Conservation (phyloP, 2,888 invertebrate species). For the Parthenolecanium corni region DNA sequence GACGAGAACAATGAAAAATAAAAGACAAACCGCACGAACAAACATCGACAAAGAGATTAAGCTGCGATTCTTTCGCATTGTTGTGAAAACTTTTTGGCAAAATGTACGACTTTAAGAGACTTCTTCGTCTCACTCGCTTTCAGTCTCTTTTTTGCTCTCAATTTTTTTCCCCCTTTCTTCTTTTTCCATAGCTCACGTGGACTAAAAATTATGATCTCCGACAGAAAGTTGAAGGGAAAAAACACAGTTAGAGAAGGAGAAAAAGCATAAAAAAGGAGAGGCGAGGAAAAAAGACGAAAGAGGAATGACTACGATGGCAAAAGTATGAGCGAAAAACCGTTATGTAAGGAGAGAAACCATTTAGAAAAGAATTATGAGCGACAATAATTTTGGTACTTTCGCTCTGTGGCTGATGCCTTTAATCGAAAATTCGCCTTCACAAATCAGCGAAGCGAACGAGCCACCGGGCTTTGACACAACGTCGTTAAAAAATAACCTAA, state of each 20-base stretch:
- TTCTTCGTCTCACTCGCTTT: slow-evolving; percentile 10
- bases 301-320: slow-evolving; percentile 25
- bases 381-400: slow-evolving; percentile 28
- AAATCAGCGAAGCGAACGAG: slow-evolving; percentile 31
- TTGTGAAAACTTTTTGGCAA: slow-evolving; percentile 24
- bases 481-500: slow-evolving; percentile 27
- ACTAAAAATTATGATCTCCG: slow-evolving; percentile 19
- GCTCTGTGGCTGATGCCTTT: slow-evolving; percentile 32
- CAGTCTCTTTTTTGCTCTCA: background rate
- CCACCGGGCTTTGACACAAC: slow-evolving; percentile 28
- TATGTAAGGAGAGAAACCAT: slow-evolving; percentile 28
- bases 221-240: slow-evolving; percentile 10
- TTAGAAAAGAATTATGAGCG: slow-evolving; percentile 29
- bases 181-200: slow-evolving; percentile 1
- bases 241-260: background rate
- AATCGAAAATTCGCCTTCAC: slow-evolving; percentile 33
- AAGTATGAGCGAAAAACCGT: slow-evolving; percentile 28
- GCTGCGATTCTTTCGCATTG: background rate
- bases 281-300: background rate
- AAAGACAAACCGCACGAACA: background rate
- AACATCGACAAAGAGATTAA: background rate
- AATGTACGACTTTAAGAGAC: slow-evolving; percentile 20
- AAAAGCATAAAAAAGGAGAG: background rate
- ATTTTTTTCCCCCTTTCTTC: background rate
- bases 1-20: background rate